These are phyloP conservation scores for Psammodynastes pulverulentus DNA, from an alignment of 2,113 vertebrate genomes.

Conservation along the genomic window DNA sequence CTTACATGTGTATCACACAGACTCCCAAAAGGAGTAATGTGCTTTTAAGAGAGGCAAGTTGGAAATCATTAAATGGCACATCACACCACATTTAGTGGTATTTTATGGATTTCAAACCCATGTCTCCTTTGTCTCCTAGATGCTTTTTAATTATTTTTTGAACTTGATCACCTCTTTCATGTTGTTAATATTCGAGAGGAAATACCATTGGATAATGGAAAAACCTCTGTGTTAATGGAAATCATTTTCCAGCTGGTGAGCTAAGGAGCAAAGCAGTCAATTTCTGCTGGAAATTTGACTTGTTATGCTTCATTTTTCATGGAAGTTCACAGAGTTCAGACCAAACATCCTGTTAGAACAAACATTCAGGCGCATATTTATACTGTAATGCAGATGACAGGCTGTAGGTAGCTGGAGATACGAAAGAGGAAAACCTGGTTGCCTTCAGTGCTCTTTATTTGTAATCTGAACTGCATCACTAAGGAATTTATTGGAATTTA, in stretches of 20 bases:
- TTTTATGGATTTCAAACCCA: neutral
- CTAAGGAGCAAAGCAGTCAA: conserved; percentile 9
- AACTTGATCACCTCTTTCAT: neutral
- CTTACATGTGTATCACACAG: neutral
- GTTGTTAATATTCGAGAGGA: neutral
- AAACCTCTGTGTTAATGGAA: neutral
- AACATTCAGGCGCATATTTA: neutral
- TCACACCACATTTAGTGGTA: neutral
- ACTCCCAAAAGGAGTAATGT: neutral
- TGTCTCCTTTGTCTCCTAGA: neutral
- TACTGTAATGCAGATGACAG: conserved; percentile 9
- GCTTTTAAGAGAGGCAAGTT: neutral
- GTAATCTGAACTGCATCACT: conserved; percentile 63
- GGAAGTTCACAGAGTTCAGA: conserved; percentile 18
- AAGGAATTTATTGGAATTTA: conserved; percentile 57
- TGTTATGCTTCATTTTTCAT: neutral
- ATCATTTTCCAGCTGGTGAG: neutral
- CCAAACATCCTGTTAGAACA: neutral
- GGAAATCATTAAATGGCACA: neutral
- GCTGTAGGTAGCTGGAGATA: conserved; percentile 38
- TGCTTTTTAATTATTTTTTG: conserved; percentile 10
- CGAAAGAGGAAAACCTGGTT: conserved; percentile 44
- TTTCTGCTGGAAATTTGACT: neutral
- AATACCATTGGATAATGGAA: neutral
- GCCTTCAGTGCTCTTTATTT: conserved; percentile 54